A percentile compares a stretch with the other conserved stretches of the same genome.
These are phyloP conservation scores for Eupithecia inturbata DNA, from an alignment of 2,888 invertebrate species.

Conservation along the genomic window DNA sequence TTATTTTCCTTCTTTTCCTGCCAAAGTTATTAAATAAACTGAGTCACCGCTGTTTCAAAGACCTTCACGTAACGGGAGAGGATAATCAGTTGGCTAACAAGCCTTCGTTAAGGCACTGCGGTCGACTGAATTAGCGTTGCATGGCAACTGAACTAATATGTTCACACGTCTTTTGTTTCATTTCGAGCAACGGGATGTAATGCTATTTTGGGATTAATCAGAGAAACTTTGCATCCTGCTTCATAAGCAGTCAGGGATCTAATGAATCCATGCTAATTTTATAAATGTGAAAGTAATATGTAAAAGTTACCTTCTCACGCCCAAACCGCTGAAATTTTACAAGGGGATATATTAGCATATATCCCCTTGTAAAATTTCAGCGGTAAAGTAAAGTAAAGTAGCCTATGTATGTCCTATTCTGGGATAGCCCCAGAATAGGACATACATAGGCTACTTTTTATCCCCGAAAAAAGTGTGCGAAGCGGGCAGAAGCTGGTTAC, in stretches of 20 bases:
- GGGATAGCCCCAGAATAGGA: too few species aligned
- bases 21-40: not conserved
- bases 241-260: not conserved
- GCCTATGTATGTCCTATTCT: too few species aligned
- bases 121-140: slow-evolving; percentile 33
- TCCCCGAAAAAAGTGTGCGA: not conserved
- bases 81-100: slow-evolving; percentile 33
- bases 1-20: too few species aligned
- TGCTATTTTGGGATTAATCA: not conserved
- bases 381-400: too few species aligned
- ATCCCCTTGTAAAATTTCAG: too few species aligned
- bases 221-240: not conserved
- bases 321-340: too few species aligned
- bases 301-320: too few species aligned
- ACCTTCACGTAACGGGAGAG: slow-evolving; percentile 23
- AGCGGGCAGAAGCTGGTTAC: not conserved
- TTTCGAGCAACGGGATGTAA: not conserved
- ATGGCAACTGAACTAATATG: slow-evolving; percentile 14
- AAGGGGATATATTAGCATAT: too few species aligned
- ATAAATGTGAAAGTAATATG: not conserved
- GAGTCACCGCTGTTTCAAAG: not conserved
- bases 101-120: slow-evolving; percentile 32
- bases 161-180: slow-evolving; percentile 9
- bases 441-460: not conserved
- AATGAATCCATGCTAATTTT: not conserved